A percentile compares a stretch with the other conserved stretches of the same genome.
These are phyloP conservation scores for Eilema sororculum DNA, from an alignment of 2,888 invertebrate genomes.

Conservation along the genomic window DNA sequence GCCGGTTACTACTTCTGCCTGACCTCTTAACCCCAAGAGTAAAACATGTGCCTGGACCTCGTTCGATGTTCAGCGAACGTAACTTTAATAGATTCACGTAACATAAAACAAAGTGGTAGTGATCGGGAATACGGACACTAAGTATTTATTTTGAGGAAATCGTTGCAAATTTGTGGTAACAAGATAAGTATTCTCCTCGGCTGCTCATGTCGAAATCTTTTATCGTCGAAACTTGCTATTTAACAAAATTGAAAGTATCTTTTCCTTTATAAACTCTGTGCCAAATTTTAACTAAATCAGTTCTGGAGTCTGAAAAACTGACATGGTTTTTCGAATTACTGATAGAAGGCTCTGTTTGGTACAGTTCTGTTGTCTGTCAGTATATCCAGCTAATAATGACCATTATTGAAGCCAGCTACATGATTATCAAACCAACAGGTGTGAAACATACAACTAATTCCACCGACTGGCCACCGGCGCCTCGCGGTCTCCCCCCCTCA, in stretches of 20 bases:
- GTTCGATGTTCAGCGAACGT: no score
- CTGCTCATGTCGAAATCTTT: neutral
- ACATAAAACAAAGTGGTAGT: no score
- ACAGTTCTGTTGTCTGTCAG: neutral
- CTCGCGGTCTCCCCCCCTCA: constrained; percentile 75
- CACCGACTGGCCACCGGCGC: constrained; percentile 70
- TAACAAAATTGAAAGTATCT: neutral
- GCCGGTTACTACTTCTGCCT: no score
- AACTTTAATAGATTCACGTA: no score
- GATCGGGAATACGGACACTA: no score
- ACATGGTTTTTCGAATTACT: no score
- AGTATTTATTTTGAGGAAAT: no score
- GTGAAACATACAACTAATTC: constrained; percentile 71
- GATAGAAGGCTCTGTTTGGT: neutral
- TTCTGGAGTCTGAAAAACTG: no score
- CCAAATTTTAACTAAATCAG: neutral
- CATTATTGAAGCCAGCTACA: constrained; percentile 33
- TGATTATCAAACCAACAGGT: constrained; percentile 71
- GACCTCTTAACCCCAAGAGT: no score
- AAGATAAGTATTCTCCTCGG: neutral
- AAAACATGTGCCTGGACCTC: no score
- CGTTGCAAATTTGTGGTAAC: neutral
- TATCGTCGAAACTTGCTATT: neutral
- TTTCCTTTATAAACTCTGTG: no score
- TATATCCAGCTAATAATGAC: neutral